These are phyloP conservation scores for Orgyia antiqua DNA, from an alignment of 2,888 invertebrate species.

Conservation along the genomic window DNA sequence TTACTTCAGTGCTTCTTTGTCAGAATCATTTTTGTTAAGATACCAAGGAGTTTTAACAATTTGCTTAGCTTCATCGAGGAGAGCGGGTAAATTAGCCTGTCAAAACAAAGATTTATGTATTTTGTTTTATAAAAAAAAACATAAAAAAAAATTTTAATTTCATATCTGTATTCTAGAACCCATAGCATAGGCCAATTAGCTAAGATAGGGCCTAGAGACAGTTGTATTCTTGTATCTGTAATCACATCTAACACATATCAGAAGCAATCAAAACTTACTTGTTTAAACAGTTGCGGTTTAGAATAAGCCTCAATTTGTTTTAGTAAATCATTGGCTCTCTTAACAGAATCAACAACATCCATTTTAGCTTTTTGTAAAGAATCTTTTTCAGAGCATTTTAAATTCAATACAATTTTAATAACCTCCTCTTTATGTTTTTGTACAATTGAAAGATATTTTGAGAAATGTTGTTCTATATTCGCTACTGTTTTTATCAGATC, in stretches of 20 bases:
- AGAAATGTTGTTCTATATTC: slow-evolving; percentile 70
- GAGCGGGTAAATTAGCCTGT: slow-evolving; percentile 48
- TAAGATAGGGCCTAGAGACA: neutral
- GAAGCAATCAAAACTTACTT: too few species aligned
- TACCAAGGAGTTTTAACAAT: slow-evolving; percentile 52
- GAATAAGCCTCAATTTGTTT: slow-evolving; percentile 30
- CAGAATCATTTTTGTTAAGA: slow-evolving; percentile 41
- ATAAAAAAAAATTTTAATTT: neutral
- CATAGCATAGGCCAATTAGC: neutral
- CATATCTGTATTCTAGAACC: neutral
- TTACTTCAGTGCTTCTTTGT: slow-evolving; percentile 48
- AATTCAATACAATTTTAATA: slow-evolving; percentile 42
- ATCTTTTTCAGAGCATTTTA: slow-evolving; percentile 44
- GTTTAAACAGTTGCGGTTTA: slow-evolving; percentile 39
- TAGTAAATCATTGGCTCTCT: slow-evolving; percentile 38
- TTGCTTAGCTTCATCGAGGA: slow-evolving; percentile 50
- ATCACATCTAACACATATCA: too few species aligned
- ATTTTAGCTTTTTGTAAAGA: slow-evolving; percentile 46
- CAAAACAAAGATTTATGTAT: neutral
- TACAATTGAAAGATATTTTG: slow-evolving; percentile 65
- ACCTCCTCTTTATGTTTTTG: slow-evolving; percentile 73
- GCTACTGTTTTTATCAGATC: slow-evolving; percentile 42
- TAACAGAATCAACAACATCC: slow-evolving; percentile 42
- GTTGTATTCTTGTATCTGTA: too few species aligned
- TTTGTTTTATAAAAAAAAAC: neutral